These are phyloP conservation scores for Actias luna DNA, from an alignment of 2,888 invertebrate genomes.

Conservation along the genomic window DNA sequence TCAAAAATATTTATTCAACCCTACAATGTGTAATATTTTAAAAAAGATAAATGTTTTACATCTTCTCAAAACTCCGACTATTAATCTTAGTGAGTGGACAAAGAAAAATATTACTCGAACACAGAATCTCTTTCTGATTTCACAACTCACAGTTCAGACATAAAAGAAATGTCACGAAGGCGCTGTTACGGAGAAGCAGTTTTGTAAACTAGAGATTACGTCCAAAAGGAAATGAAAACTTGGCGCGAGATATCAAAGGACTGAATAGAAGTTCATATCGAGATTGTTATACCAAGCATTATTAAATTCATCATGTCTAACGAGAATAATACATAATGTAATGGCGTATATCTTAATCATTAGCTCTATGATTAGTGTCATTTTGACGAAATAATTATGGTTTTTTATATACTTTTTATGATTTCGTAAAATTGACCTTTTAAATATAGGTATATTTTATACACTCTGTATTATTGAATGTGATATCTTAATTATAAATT, in stretches of 20 bases:
- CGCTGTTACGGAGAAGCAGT: background rate
- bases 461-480: too few relatives aligned
- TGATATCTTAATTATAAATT: too few relatives aligned
- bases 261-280: background rate
- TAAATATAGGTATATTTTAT: too few relatives aligned
- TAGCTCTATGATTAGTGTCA: background rate
- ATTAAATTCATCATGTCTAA: background rate
- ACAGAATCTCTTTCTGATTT: background rate
- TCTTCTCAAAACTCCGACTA: too few relatives aligned
- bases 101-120: background rate
- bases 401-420: too few relatives aligned
- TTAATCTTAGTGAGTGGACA: background rate
- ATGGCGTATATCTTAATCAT: background rate
- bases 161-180: conserved; percentile 3
- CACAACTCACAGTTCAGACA: background rate
- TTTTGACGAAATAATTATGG: background rate
- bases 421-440: too few relatives aligned
- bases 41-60: too few relatives aligned
- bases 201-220: background rate
- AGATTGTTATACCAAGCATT: background rate
- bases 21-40: too few relatives aligned
- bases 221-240: background rate
- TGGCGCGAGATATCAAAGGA: background rate
- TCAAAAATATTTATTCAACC: too few relatives aligned
- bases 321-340: background rate